Base-by-base conservation (phyloP, 2,113 vertebrate genomes). In the Crypturellus undulatus region DNA sequence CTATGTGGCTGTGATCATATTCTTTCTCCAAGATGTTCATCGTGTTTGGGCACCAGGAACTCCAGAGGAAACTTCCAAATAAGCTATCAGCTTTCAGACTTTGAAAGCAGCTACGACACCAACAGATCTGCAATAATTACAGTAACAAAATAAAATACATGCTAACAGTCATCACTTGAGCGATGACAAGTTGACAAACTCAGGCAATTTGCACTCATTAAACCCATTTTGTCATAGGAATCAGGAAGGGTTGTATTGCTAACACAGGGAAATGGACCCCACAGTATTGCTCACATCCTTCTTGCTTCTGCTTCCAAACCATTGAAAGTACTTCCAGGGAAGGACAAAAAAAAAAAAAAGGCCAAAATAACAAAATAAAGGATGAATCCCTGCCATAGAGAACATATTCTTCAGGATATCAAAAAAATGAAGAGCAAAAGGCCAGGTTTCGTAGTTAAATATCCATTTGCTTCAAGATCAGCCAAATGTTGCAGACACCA, bases 1-100 rank as follows among this genome's bases (percentile, higher is more conserved):
- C 11, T 71, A 70, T 79, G 58, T 12, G 4, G 4, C 36, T 0
- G 0, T 24, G 5, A 79, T 11, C 19, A 49, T 28, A 14, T 21
- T 90, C 49, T 73, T 88, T 65, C 30, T 4, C 17, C 9, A 70
- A 84, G 40, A 15, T 64, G 43, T 4, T n/a, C 65, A 11, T 25
- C 47, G 52, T 91, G 12, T 20, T 36, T 58, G 20, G 30, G 75
- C 15, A 79, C 18, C 25, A 73, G 49, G 65, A 52, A 40, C 18
- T 54, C 54, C 54, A 45, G 21, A 42, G 43, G 30, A 59, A 45
- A 70, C 24, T 87, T 75, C 34, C 47, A 81, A 87, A 68, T 18
- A 91, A 84, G 38, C 32, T 51, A 40, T 13, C 78, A 65, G 47
- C 24, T 91, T 84, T 64, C 51, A 78, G 71, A 65, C 5, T 6